Percentiles rank a stretch among this genome's conserved stretches.
Evolutionary conservation across 2,888 invertebrate genomes (phyloP).

Genomic region (Uloborus plumipes): DNA sequence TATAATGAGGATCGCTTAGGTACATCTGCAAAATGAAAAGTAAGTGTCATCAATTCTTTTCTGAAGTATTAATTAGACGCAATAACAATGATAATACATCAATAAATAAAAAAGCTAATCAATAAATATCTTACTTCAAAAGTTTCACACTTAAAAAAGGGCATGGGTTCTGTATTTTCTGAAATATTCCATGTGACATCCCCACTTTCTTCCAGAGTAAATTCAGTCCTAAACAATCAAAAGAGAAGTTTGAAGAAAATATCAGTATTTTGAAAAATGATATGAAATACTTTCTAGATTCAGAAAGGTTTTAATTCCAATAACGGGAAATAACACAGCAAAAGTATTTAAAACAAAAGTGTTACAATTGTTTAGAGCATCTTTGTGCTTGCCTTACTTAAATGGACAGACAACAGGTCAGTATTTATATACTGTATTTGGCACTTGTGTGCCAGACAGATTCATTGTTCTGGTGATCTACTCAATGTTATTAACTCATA

Average conservation of each 20-base stretch:
- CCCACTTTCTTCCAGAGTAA: slow-evolving; percentile 76
- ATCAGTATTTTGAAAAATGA: background rate
- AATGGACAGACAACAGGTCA: too few species aligned
- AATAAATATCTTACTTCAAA: slow-evolving; percentile 74
- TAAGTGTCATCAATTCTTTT: background rate
- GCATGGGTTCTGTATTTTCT: slow-evolving; percentile 75
- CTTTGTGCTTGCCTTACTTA: too few species aligned
- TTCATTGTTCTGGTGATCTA: too few species aligned
- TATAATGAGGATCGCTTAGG: slow-evolving; percentile 68
- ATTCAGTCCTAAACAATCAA: slow-evolving; percentile 71
- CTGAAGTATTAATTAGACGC: background rate
- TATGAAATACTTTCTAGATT: too few species aligned
- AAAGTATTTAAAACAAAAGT: too few species aligned
- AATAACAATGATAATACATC: background rate
- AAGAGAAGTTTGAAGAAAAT: background rate
- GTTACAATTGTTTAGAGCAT: too few species aligned
- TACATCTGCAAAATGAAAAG: slow-evolving; percentile 67
- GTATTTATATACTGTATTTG: too few species aligned
- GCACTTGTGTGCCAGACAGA: too few species aligned
- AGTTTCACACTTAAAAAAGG: slow-evolving; percentile 80
- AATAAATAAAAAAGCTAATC: background rate
- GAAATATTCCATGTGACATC: slow-evolving; percentile 78
- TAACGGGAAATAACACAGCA: too few species aligned
- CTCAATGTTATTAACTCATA: too few species aligned
- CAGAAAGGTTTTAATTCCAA: too few species aligned